Evolutionary conservation across 2,113 vertebrate genomes (phyloP), one percentile per base, ranked within the genome.

Genomic region (Shinisaurus crocodilurus): DNA sequence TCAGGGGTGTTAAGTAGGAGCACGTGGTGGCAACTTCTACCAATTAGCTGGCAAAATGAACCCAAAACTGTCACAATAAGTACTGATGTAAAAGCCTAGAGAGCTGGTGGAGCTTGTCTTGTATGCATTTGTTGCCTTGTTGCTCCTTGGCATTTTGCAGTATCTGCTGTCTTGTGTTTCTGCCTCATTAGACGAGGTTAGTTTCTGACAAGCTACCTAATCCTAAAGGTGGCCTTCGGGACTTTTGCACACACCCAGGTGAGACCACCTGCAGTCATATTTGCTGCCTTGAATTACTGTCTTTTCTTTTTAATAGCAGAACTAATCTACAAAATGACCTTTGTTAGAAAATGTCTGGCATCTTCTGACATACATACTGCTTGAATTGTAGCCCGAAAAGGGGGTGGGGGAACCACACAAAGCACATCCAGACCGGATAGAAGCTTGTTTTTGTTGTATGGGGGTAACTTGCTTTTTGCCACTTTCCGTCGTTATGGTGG

Each of bases 291-390:
- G 79, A 63, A 82, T 60, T 69, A 1, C 5, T 67, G 60, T 45
- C 3, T 70, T n/a, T 6, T 79, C 0, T 43, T 91, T 45, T 6
- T 86, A 15, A 43, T 82, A 37, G 80, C 15, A 86, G 34, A 43
- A 27, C 81, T 88, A 75, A 63, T 84, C 45, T 18, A 8, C 63
- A 74, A 84, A 93, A 54, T 70, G 76, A 65, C 60, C 75, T 80
- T 77, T 87, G 54, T 16, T 60, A 77, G 32, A 45, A n/a, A 69
- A n/a, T 34, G 27, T 37, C 43, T 85, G 75, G 34, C 85, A 48
- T 84, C 40, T 20, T 82, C 20, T 70, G 32, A 34, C 40, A 77
- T 77, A 89, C 23, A 90, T 80, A 69, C 25, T 27, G 63, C 48
- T 57, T 79, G 69, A 67, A 3, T 45, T 74, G 85, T 81, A 81